Evolutionary conservation across 2,888 invertebrate species (phyloP), one percentile per base, ranked within the genome.

Genomic region (Hyposoter dolosus): DNA sequence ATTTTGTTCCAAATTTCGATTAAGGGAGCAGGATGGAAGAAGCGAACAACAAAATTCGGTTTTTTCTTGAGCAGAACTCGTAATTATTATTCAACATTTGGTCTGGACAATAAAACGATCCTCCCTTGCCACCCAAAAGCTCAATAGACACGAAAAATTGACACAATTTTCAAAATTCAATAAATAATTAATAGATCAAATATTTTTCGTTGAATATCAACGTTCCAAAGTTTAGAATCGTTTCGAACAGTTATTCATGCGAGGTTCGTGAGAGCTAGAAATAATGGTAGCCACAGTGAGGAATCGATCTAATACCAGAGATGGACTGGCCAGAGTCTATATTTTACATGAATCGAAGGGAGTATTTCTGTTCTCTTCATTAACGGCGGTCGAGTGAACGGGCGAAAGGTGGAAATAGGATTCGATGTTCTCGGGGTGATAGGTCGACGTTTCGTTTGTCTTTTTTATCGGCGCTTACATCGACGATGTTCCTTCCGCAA

Each of bases 341-440:
- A 35, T 32, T 60, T 69, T 69, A 12, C 75, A 68, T 76, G n/a
- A 19, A 40, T 15, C 32, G 17, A 35, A 19, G 28, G 23, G n/a
- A 28, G 23, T 60, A 40, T 47, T 43, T 56, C 19, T 28, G 17
- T 47, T 12, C 32, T 69, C 32, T 83, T 66, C 65, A 72, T 43
- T 45, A 43, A 66, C 47, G 53, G 43, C 32, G 47, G 50, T 75
- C 75, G 60, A 75, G n/a, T 75, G 28, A 35, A 19, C n/a, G 50
- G 35, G 43, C 2, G 7, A 35, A 78, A 66, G 43, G 47, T 69
- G 7, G 56, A 6, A 65, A 72, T 60, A 23, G 60, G n/a, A 50
- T 40, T 40, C 45, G 69, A 82, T 53, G 63, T 40, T 10, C 82
- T 69, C 68, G 69, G 10, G 17, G 76, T 28, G 69, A 47, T 71